Percentiles rank a stretch among this genome's conserved stretches.
Evolutionary conservation across 2,113 vertebrate species (phyloP).

Genomic region (Enhydra lutris): DNA sequence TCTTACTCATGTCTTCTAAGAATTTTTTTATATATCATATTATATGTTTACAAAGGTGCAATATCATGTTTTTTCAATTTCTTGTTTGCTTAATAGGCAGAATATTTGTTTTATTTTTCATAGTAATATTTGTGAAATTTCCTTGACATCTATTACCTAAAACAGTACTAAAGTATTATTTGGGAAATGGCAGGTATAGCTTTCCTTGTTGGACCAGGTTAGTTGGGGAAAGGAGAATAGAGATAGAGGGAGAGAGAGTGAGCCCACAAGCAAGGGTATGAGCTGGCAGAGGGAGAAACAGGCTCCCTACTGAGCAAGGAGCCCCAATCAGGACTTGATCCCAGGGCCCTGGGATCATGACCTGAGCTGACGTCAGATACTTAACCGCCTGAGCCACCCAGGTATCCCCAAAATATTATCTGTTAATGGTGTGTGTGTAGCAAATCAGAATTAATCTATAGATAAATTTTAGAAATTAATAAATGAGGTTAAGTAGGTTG

Average conservation of each 20-base stretch:
- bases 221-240: fast-evolving
- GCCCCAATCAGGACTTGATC: neutral
- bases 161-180: neutral
- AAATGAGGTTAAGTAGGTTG: neutral
- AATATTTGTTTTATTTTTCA: neutral
- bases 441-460: neutral
- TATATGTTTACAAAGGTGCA: neutral
- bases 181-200: neutral
- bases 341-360: neutral
- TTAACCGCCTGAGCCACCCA: neutral
- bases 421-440: neutral
- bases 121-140: neutral
- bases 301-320: neutral
- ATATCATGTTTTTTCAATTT: neutral
- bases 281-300: neutral
- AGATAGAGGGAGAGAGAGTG: too few relatives aligned
- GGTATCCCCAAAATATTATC: neutral
- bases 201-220: neutral
- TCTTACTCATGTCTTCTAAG: neutral
- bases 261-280: neutral
- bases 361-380: neutral
- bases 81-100: neutral
- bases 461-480: neutral
- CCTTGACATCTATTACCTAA: neutral
- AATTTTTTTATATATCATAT: neutral